Base-by-base conservation (phyloP, 2,888 invertebrate genomes). In the Tenthredo notha region DNA sequence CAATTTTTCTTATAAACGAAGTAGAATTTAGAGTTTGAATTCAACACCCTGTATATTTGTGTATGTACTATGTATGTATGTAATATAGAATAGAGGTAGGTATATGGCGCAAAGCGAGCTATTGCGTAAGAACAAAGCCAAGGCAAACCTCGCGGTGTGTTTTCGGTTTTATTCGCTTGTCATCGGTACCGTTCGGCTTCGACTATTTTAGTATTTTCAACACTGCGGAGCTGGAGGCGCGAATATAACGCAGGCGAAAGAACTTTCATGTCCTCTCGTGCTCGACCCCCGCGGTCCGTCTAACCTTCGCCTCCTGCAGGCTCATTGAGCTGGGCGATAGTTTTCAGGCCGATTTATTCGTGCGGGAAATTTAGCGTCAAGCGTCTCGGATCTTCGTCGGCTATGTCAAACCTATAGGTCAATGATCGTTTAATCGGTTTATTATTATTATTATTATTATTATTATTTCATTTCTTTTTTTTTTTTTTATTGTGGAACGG, bases 121-220 rank as follows among this genome's bases (percentile, higher is more conserved):
- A 77, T 80, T 80, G 43, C 80, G 80, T 74, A 77, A 77, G 54
- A 50, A 54, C 77, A 18, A 54, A 37, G 50, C 21, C 61, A 43
- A 80, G 33, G 80, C 80, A 37, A 10, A 3, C 33, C 37, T 33
- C 67, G 67, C 67, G 29, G 6, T 37, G 80, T 18, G 10, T 61
- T 80, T 80, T 80, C 80, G 80, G 61, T 61, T 12, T n/a, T 18
- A 77, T 80, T 80, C 65, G 80, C 25, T 37, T 15, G 33, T 61
- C 40, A 50, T 80, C 80, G 80, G 58, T 15, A 1, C 18, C 29
- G 50, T 40, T 80, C 80, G 80, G 80, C 33, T 61, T 80, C 18
- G 58, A 80, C 80, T 80, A 80, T 80, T 80, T 80, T 80, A 61
- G 61, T 80, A 80, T 80, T 80, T 80, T 61, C 40, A 21, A 61